Evolutionary conservation across 2,888 invertebrate genomes (phyloP), one percentile per base, ranked within the genome.

Genomic region (Andricus quercusramuli): DNA sequence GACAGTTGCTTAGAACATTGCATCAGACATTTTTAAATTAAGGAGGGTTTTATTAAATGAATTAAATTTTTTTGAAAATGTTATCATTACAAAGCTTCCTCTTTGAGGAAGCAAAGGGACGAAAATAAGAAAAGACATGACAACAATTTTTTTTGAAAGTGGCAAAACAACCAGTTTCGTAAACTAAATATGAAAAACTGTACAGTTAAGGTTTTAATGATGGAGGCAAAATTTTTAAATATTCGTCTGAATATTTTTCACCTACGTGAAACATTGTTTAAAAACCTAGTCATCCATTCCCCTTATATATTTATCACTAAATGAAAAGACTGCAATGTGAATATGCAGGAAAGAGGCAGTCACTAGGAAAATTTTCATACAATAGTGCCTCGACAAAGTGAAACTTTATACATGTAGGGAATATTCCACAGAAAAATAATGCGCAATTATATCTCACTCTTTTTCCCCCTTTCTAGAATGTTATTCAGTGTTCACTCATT

Each of bases 331-430:
- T 25, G 70, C 51, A 70, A 51, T 70, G 20, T 70, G 25, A 47
- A 70, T 51, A 51, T 70, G 20, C 29, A 70, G 29, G 51, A 51
- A 70, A 70, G 70, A 70, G 70, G 25, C 51, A 70, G 67, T 68
- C 44, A 68, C 25, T 25, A 41, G 67, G 67, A 68, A 68, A 68
- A 68, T 68, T 25, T 44, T 22, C 44, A 44, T 44, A 68, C 67
- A 68, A 44, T 44, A 68, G 67, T 44, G 67, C 44, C 67, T 68
- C 44, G 67, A 25, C 67, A 44, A 70, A 70, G 68, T 70, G 68
- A 70, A 70, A 70, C 68, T 47, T 70, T 70, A 70, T 70, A 29
- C 47, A 68, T 22, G 25, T 20, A 20, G 47, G 32, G 47, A 70
- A 70, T 70, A 70, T 51, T 1, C 9, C n/a, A 13, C 41, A 25